Conservation (phyloP, 2,888 invertebrate species). For the Andrena bicolor region DNA sequence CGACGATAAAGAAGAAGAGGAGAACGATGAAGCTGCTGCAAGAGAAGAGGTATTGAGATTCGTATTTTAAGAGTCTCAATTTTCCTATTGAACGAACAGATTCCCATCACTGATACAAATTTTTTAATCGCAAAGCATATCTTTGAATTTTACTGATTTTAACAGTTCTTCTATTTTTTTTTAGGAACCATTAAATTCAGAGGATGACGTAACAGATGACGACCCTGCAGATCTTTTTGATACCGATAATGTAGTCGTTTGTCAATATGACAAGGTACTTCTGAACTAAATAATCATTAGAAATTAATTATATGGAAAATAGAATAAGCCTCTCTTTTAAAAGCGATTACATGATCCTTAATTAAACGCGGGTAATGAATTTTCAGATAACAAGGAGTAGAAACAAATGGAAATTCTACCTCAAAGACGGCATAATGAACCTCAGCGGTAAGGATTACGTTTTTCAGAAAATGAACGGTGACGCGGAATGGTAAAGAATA, state of each 20-base stretch:
- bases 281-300: constrained; percentile 1
- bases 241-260: constrained; percentile 99
- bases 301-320: neutral
- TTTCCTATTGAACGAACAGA: no score
- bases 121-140: no score
- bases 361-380: neutral
- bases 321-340: constrained; percentile 14
- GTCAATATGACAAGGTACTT: constrained; percentile 98
- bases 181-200: constrained; percentile 97
- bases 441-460: constrained; percentile 98
- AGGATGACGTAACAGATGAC: constrained; percentile 99
- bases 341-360: neutral
- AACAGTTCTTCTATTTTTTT: constrained; percentile 41
- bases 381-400: constrained; percentile 97
- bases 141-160: neutral
- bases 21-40: constrained; percentile 83
- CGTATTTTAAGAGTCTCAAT: neutral
- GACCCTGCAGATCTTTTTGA: constrained; percentile 98
- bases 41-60: constrained; percentile 80
- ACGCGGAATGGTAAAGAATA: constrained; percentile 97
- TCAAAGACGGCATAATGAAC: constrained; percentile 99
- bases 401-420: constrained; percentile 99
- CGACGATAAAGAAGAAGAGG: constrained; percentile 85
- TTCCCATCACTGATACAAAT: no score
- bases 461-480: constrained; percentile 99